These are phyloP conservation scores for Genyomyrus donnyi DNA, from an alignment of 2,113 vertebrate species.

Conservation along the genomic window DNA sequence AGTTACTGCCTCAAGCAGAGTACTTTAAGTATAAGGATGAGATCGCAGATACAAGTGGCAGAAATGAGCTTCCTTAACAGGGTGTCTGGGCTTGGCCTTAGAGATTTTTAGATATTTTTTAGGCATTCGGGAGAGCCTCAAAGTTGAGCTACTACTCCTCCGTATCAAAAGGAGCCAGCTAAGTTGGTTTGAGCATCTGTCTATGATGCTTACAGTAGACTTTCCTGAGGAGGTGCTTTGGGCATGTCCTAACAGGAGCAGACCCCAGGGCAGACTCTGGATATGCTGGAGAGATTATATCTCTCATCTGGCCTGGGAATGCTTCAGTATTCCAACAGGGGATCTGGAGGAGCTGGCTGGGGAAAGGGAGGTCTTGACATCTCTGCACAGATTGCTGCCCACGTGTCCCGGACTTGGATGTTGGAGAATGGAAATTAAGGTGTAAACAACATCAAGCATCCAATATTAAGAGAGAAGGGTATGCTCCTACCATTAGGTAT, in stretches of 20 bases:
- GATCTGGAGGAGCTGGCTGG: not conserved
- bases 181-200: not conserved
- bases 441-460: not conserved
- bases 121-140: not conserved
- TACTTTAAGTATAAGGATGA: not conserved
- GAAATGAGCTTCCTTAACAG: not conserved
- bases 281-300: not conserved
- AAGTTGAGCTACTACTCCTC: not conserved
- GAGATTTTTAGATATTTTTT: not conserved
- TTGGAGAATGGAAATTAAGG: not conserved
- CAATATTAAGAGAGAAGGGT: not conserved
- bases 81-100: not conserved
- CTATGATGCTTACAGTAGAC: not conserved
- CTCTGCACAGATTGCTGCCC: not conserved
- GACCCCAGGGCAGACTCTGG: not conserved
- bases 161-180: not conserved
- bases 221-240: not conserved
- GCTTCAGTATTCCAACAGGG: not conserved
- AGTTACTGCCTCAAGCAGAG: not conserved
- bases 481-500: not conserved
- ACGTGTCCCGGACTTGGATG: not conserved
- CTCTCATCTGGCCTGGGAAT: not conserved
- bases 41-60: not conserved
- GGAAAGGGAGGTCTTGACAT: not conserved
- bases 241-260: not conserved